Conservation (phyloP, 2,888 invertebrate species). For the Flabesymbios commensalis region DNA sequence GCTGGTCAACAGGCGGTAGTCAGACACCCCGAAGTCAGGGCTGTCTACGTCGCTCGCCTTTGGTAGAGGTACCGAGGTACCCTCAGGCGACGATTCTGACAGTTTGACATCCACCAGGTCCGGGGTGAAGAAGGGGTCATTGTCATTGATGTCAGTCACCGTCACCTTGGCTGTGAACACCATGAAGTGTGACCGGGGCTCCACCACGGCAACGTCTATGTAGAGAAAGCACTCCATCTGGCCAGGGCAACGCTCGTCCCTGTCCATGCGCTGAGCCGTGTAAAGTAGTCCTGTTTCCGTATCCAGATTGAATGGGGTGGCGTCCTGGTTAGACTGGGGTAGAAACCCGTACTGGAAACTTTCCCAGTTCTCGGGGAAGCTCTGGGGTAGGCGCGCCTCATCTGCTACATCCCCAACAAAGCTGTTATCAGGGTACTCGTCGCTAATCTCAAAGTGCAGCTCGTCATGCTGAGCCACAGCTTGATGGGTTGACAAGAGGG, state of each 20-base stretch:
- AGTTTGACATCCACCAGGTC: background rate
- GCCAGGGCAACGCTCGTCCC: constrained; percentile 8
- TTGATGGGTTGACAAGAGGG: too few relatives aligned
- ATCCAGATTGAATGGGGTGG: constrained; percentile 4
- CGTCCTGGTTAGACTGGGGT: background rate
- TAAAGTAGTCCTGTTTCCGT: background rate
- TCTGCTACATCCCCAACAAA: background rate
- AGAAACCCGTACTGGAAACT: background rate
- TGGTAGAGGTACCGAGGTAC: background rate
- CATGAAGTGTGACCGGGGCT: background rate
- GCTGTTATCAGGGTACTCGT: background rate
- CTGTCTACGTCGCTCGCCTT: constrained; percentile 8
- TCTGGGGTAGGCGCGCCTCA: background rate
- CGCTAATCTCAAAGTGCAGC: background rate
- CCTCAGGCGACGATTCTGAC: constrained; percentile 7
- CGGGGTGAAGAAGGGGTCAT: background rate
- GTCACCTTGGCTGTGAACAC: background rate
- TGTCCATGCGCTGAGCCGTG: constrained; percentile 5
- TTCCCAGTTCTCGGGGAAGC: background rate
- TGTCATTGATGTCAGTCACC: constrained; percentile 8
- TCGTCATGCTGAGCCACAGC: too few relatives aligned
- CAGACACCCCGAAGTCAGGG: background rate
- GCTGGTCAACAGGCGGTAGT: background rate
- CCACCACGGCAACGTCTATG: constrained; percentile 4
- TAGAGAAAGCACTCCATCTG: background rate